Conservation (phyloP, 2,888 invertebrate genomes). For the Spodoptera picta region DNA sequence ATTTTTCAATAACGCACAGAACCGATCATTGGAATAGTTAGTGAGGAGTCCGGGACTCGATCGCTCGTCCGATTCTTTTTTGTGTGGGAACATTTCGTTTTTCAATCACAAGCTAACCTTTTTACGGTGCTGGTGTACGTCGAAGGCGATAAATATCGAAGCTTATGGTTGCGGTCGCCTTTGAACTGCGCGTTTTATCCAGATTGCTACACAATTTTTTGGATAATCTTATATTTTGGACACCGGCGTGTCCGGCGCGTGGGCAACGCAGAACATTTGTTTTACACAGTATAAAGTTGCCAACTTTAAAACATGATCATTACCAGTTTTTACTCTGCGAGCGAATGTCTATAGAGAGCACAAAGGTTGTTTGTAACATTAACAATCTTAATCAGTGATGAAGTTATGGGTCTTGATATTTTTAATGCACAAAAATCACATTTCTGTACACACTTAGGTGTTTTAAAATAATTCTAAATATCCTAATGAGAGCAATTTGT, state of each 20-base stretch:
- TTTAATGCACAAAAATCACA: too few relatives aligned
- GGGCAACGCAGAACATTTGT: constrained; percentile 50
- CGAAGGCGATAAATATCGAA: constrained; percentile 82
- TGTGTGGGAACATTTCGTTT: constrained; percentile 83
- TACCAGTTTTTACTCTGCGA: constrained; percentile 2
- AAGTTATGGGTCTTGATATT: too few relatives aligned
- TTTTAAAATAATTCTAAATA: constrained; percentile 20
- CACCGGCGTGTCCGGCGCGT: constrained; percentile 45
- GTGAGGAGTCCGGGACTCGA: constrained; percentile 55
- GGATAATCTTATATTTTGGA: constrained; percentile 55
- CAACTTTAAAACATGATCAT: constrained; percentile 47
- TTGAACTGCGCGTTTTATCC: constrained; percentile 77
- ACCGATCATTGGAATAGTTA: constrained; percentile 59
- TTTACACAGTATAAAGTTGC: constrained; percentile 44
- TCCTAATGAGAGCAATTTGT: constrained; percentile 29
- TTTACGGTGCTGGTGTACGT: constrained; percentile 76
- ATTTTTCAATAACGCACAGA: constrained; percentile 81
- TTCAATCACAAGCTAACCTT: constrained; percentile 82
- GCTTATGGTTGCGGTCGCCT: constrained; percentile 83
- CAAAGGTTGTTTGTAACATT: not conserved
- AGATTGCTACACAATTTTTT: constrained; percentile 69
- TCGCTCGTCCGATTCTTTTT: constrained; percentile 58
- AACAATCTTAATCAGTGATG: not conserved
- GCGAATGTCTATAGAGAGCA: not conserved
- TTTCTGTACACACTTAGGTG: not conserved